Evolutionary conservation across 2,113 vertebrate species (phyloP), one percentile per base, ranked within the genome.

Genomic region (Periophthalmodon schlosseri): DNA sequence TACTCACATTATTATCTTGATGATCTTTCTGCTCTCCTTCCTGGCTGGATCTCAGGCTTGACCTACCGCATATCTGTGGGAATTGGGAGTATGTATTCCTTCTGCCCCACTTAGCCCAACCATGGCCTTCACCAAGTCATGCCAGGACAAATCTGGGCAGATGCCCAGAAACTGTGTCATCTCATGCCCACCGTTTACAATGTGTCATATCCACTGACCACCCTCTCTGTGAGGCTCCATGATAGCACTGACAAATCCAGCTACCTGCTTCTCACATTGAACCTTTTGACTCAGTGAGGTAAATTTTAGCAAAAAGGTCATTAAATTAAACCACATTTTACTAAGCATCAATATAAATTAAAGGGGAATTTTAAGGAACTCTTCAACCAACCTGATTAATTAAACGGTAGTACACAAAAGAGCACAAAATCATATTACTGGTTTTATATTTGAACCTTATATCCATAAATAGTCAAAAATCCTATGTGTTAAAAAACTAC

Each of bases 1-100:
- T 9, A 61, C 13, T 50, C 28, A 72, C 60, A 57, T 28, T 73
- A 77, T 77, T 64, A 36, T 72, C 49, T 72, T 74, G 18, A 70
- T 83, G 74, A 74, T 82, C 67, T 79, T 72, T 23, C 88, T 66
- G 87, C 84, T 89, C 91, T 81, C 72, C 21, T 58, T 72, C 75
- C 60, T 69, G 77, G 80, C 87, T 87, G 84, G 83, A 18, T 85
- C 85, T 89, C 94, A 98, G 97, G 96, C 94, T 95, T 97, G 94
- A 97, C 96, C 95, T 98, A 97, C 96, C 95, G 89, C 94, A 89
- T 99, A 90, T 97, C 97, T 61, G 91, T 99, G 93, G 96, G 97
- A 97, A 95, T 97, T 90, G 96, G 96, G 95, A 96, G 96, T 99
- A 99, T 91, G 97, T 97, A 90, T 90, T 88, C 85, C 79, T 96